phyloP scores from a whole-genome alignment of 2,797 vertebrate genomes.

The Alcedo atthis region DNA sequence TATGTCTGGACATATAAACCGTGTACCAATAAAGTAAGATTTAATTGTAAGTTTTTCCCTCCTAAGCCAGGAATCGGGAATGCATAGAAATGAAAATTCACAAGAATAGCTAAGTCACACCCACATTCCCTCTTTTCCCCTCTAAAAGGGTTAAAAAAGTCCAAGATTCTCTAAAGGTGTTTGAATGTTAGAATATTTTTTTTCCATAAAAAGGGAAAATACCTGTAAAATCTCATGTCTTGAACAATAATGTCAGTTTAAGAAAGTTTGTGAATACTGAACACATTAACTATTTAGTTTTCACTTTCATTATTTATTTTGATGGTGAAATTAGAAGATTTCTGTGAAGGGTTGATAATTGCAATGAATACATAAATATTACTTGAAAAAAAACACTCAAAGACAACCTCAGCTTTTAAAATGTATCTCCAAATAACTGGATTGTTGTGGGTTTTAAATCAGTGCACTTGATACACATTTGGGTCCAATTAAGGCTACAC shows the following conservation, averaged over 20 bases:
- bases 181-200: background rate
- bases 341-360: background rate
- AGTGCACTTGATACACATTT: background rate
- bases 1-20: background rate
- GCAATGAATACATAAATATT: background rate
- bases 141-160: background rate
- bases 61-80: background rate
- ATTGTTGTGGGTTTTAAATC: background rate
- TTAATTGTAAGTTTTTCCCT: background rate
- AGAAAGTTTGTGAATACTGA: background rate
- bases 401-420: background rate
- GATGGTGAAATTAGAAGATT: background rate
- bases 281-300: background rate
- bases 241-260: background rate
- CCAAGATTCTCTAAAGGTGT: background rate
- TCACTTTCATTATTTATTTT: background rate
- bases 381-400: background rate
- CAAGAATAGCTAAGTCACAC: background rate
- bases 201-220: background rate
- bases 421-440: background rate
- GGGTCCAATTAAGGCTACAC: background rate
- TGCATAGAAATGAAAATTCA: background rate
- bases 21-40: background rate
- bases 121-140: rapidly evolving
- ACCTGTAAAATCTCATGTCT: background rate